Evolutionary conservation across 2,797 vertebrate genomes (phyloP).

Genomic region (Pipistrellus pygmaeus): DNA sequence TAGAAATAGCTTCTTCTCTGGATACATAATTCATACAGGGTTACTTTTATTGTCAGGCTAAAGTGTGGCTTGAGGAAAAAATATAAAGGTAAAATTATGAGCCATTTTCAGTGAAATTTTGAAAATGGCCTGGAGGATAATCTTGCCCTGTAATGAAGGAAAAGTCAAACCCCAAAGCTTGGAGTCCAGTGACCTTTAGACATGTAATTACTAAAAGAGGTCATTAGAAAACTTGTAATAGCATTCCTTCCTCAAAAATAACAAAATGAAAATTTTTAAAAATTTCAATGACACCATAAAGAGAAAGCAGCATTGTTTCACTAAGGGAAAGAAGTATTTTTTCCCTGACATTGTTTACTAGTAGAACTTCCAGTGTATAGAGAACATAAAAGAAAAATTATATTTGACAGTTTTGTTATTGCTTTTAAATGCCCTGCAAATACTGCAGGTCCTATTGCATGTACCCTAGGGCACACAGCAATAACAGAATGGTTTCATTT

Average conservation of each 20-base stretch:
- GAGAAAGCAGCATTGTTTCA: neutral
- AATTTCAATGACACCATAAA: neutral
- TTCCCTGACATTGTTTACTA: neutral
- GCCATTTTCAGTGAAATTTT: slow-evolving; percentile 23
- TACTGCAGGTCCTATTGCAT: neutral
- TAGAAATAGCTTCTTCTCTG: neutral
- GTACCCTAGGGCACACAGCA: neutral
- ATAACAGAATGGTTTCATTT: neutral
- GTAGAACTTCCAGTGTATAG: neutral
- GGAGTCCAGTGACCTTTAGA: neutral
- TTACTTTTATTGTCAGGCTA: neutral
- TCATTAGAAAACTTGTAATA: neutral
- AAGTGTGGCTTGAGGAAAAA: slow-evolving; percentile 40
- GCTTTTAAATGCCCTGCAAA: neutral
- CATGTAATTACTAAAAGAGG: slow-evolving; percentile 15
- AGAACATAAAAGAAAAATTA: neutral
- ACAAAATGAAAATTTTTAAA: neutral
- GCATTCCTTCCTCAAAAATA: neutral
- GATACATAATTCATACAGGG: neutral
- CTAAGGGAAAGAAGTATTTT: neutral
- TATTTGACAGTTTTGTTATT: neutral
- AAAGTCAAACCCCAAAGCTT: neutral
- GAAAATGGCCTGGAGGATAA: neutral
- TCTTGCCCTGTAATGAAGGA: neutral
- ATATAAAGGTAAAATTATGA: slow-evolving; percentile 2